Percentiles rank a stretch among this genome's conserved stretches.
Evolutionary conservation across 2,888 invertebrate genomes (phyloP).

Genomic region (Prostheceraeus crozeri): DNA sequence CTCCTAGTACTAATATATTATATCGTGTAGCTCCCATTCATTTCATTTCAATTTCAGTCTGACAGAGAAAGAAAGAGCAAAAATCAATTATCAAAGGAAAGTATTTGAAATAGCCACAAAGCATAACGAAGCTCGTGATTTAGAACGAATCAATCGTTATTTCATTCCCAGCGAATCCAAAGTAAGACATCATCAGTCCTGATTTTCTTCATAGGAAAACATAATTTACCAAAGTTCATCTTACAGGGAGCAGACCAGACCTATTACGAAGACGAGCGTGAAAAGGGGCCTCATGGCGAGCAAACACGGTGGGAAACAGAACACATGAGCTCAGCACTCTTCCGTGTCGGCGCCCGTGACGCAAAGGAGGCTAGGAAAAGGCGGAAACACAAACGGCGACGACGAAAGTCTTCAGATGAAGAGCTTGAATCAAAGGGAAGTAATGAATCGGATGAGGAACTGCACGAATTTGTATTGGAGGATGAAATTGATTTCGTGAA

Average conservation of each 20-base stretch:
- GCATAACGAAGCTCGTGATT: conserved; percentile 84
- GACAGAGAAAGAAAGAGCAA: conserved; percentile 74
- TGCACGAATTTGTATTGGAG: conserved; percentile 84
- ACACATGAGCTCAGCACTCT: conserved; percentile 81
- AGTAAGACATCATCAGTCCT: conserved; percentile 28
- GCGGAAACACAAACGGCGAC: not conserved
- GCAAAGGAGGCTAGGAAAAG: conserved; percentile 57
- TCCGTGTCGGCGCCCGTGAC: conserved; percentile 86
- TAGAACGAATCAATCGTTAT: conserved; percentile 84
- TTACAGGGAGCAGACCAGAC: conserved; percentile 48
- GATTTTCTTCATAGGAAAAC: too few species aligned
- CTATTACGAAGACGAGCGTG: conserved; percentile 66
- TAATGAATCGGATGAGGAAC: too few species aligned
- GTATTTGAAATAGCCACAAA: conserved; percentile 81
- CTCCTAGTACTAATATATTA: too few species aligned
- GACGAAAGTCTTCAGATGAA: too few species aligned
- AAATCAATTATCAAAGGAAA: conserved; percentile 80
- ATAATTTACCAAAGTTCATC: too few species aligned
- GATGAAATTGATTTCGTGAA: conserved; percentile 97
- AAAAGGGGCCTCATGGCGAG: conserved; percentile 63
- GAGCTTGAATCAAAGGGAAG: too few species aligned
- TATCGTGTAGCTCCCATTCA: too few species aligned
- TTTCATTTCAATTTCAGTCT: conserved; percentile 67
- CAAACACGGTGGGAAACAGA: conserved; percentile 92
- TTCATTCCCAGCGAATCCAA: conserved; percentile 73